phyloP scores from a whole-genome alignment of 2,113 vertebrate species.

The Sigmodon hispidus region DNA sequence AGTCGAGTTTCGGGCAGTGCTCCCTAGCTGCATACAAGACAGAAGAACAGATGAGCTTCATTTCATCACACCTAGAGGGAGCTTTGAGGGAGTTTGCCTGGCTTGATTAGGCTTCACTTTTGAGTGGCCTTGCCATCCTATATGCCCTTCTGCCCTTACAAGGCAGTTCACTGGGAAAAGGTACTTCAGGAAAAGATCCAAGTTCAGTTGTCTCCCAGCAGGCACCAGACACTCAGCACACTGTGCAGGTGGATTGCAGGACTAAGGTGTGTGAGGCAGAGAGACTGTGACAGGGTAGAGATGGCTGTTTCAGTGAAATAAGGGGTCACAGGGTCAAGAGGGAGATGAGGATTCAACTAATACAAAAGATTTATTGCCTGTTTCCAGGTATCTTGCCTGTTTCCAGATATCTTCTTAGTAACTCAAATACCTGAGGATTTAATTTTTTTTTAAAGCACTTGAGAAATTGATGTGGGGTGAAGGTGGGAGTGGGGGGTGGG shows the following conservation, averaged over 20 bases:
- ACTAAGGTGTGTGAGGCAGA: neutral
- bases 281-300: neutral
- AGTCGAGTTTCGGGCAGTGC: neutral
- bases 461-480: neutral
- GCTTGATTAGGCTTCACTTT: neutral
- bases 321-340: neutral
- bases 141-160: neutral
- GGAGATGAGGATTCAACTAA: neutral
- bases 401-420: neutral
- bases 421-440: neutral
- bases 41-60: neutral
- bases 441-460: neutral
- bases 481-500: too few relatives aligned
- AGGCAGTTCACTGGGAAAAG: neutral
- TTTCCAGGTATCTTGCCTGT: neutral
- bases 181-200: neutral
- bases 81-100: neutral
- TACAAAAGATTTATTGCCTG: neutral
- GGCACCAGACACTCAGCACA: neutral
- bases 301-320: accelerated
- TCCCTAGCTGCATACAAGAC: neutral
- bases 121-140: neutral
- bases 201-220: neutral
- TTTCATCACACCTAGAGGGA: neutral
- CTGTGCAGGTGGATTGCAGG: too few relatives aligned